Percentiles rank a stretch among this genome's conserved stretches.
Conservation (phyloP, 2,797 vertebrate species). For the Graptemys geographica region DNA sequence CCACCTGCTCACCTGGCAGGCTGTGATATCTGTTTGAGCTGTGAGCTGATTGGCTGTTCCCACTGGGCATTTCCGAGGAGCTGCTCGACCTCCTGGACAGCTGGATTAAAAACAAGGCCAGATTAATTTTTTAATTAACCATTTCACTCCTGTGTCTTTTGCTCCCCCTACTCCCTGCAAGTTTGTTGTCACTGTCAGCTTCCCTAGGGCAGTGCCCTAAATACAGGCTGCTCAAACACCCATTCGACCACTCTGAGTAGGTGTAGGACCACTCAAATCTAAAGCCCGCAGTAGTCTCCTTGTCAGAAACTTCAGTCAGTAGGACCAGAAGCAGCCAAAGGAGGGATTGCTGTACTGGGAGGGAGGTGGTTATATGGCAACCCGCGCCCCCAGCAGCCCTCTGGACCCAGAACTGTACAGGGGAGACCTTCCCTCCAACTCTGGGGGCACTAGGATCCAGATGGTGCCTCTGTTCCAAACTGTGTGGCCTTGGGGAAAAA, state of each 20-base stretch:
- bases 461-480: neutral
- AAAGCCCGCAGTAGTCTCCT: too few relatives aligned
- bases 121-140: accelerated
- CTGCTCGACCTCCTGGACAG: conserved; percentile 80
- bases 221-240: accelerated
- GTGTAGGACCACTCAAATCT: too few relatives aligned
- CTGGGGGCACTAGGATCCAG: neutral
- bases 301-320: neutral
- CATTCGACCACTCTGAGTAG: accelerated
- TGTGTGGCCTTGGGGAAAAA: neutral
- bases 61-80: conserved; percentile 82
- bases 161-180: neutral
- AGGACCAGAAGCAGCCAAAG: neutral
- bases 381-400: neutral
- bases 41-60: conserved; percentile 84
- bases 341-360: neutral
- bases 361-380: neutral
- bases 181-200: neutral
- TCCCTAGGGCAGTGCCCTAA: neutral
- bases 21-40: conserved; percentile 75
- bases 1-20: conserved; percentile 84
- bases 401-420: neutral
- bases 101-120: conserved; percentile 68
- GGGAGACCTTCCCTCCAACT: neutral
- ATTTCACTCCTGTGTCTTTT: neutral